Conservation (phyloP, 2,113 vertebrate species). For the Maccullochella peelii region DNA sequence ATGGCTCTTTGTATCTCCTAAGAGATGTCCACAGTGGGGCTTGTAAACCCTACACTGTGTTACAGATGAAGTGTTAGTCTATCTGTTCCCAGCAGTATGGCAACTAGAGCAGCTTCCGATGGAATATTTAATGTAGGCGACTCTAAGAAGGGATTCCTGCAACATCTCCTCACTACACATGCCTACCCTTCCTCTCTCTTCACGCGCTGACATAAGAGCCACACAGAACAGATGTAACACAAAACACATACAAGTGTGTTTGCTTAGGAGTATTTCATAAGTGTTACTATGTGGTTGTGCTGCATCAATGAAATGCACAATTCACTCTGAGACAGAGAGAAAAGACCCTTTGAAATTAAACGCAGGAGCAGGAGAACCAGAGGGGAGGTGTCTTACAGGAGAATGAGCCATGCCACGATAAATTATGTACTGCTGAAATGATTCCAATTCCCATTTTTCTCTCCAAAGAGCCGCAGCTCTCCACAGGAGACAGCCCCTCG, state of each 20-base stretch:
- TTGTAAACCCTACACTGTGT: constrained; percentile 19
- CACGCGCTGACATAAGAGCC: neutral
- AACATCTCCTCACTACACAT: constrained; percentile 15
- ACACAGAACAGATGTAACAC: constrained; percentile 16
- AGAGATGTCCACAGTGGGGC: constrained; percentile 34
- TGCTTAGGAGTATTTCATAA: constrained; percentile 3
- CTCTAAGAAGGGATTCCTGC: constrained; percentile 57
- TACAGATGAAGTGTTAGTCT: constrained; percentile 47
- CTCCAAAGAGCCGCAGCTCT: constrained; percentile 40
- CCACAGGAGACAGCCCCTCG: constrained; percentile 48
- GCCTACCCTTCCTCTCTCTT: constrained; percentile 5
- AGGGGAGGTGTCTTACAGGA: constrained; percentile 45
- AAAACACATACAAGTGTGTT: constrained; percentile 1
- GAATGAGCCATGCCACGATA: constrained; percentile 40
- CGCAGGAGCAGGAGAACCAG: constrained; percentile 4
- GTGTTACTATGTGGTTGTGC: neutral
- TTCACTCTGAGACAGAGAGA: neutral
- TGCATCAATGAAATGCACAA: neutral
- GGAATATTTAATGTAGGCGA: constrained; percentile 66
- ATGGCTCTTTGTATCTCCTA: constrained; percentile 33
- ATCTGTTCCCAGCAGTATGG: constrained; percentile 33
- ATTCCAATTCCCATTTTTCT: constrained; percentile 69
- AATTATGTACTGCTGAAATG: constrained; percentile 70
- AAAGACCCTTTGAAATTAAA: constrained; percentile 28
- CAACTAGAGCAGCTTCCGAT: constrained; percentile 63